Base-by-base conservation (phyloP, 2,113 vertebrate species). In the Morone saxatilis region DNA sequence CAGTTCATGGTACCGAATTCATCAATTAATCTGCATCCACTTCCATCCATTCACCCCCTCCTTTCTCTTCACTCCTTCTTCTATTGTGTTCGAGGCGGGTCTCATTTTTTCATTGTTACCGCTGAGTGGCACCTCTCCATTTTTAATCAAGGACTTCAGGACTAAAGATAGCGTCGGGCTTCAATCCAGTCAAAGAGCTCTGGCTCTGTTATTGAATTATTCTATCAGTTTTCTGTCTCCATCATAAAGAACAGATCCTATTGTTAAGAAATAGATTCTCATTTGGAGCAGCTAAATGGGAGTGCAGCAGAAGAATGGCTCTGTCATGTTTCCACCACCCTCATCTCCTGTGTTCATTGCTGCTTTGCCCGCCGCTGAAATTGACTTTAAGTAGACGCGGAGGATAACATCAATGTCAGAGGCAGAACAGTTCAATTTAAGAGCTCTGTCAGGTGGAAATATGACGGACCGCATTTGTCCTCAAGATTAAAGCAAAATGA, bases 131-230 rank as follows among this genome's bases (percentile, higher is more conserved):
- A 83, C 79, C 79, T 87, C 69, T 85, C 62, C 38, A n/a, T 70
- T 81, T 90, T 89, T 87, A 90, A 87, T 85, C 80, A 82, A 56
- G 31, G 61, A 48, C 76, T 78, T 43, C 56, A 70, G 69, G 53
- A 63, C 73, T 76, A 63, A 81, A 88, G 71, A 86, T 66, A 72
- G 78, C n/a, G 4, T 19, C 14, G 36, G 1, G 47, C 41, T 67
- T 71, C 61, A 66, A 25, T 62, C 40, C 71, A 17, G 75, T 31
- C 74, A 78, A 25, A 74, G 67, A 84, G 70, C 63, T 8, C 4
- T 2, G 22, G 51, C 61, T 68, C 77, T 71, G 51, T 79, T 57
- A 72, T 78, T 79, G 40, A 82, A 78, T 84, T 67, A 80, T 78
- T 83, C 80, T 38, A 72, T 87, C 76, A 71, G 47, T 62, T 63